These are phyloP conservation scores for Epizoanthus stellaris DNA, from an alignment of 92 coral and sea anemone genomes.

Conservation along the genomic window DNA sequence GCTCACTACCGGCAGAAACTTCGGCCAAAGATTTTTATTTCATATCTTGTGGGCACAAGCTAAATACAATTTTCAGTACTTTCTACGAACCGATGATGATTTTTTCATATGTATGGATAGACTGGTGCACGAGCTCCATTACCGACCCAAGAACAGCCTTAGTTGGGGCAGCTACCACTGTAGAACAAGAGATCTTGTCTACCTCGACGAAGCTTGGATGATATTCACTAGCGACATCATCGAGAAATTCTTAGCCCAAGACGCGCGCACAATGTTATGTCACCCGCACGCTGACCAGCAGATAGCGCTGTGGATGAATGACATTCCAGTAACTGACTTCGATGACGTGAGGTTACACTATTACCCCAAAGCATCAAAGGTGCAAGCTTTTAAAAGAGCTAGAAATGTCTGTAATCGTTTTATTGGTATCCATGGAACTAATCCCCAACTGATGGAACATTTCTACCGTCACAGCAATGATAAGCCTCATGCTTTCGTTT, in stretches of 20 bases:
- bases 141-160: constrained; percentile 41
- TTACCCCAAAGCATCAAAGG: constrained; percentile 7
- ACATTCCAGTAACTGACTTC: constrained; percentile 48
- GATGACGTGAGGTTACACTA: constrained; percentile 51
- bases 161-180: constrained; percentile 60
- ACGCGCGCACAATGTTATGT: constrained; percentile 43
- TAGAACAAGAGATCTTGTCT: constrained; percentile 15
- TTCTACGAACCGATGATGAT: constrained; percentile 59
- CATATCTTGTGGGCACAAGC: constrained; percentile 52
- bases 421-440: constrained; percentile 54
- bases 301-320: constrained; percentile 58
- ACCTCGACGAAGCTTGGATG: constrained; percentile 59
- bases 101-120: constrained; percentile 57
- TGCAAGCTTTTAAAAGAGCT: neutral
- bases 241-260: constrained; percentile 30
- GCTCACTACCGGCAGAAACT: constrained; percentile 35
- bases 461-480: too few species aligned
- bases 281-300: constrained; percentile 65
- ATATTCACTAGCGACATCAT: constrained; percentile 46
- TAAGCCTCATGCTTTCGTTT: too few species aligned
- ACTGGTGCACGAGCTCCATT: constrained; percentile 39
- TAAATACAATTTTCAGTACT: constrained; percentile 50
- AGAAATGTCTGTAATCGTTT: constrained; percentile 27
- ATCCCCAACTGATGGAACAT: constrained; percentile 31
- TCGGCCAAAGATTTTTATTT: constrained; percentile 58